Evolutionary conservation across 2,113 vertebrate genomes (phyloP), one percentile per base, ranked within the genome.

Genomic region (Tragulus kanchil): DNA sequence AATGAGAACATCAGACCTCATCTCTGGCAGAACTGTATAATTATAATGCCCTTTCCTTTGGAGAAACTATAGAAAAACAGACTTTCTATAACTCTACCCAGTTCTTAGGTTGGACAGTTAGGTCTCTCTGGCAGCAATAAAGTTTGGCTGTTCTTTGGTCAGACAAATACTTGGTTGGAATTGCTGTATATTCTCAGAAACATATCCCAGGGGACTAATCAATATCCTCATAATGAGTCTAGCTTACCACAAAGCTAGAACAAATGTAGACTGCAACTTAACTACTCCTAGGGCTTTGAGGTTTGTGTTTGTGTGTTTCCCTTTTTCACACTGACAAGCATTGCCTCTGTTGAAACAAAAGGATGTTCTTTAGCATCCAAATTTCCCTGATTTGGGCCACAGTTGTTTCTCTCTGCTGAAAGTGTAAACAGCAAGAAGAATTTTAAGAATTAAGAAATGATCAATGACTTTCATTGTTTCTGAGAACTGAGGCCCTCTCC

Each of bases 401-500:
- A 95, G 75, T 79, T 97, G 94, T 52, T 98, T 97, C 95, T 97
- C 98, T 67, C 83, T 94, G 42, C 64, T 54, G 10, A 98, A 98
- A 98, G 97, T 97, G n/a, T n/a, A n/a, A n/a, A n/a, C n/a, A n/a
- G n/a, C n/a, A n/a, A n/a, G n/a, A n/a, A n/a, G n/a, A n/a, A n/a
- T 90, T 90, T 90, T 94, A 62, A 36, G 50, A 79, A 85, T 67
- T 95, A 54, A 89, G 59, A 94, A 95, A 89, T 28, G 45, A 85
- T 71, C 31, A 75, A 59, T 89, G 16, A 86, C 28, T 61, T 96
- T 5, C 79, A 73, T 89, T 97, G 84, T 97, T 97, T 93, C 54
- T 23, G 58, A 85, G 45, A 52, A 73, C 26, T 64, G 62, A 96
- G 77, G 21, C 31, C 16, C 93, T 87, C 69, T 97, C 16, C 1